Evolutionary conservation across 2,888 invertebrate species (phyloP).

Genomic region (Drosophila quasianomalipes): DNA sequence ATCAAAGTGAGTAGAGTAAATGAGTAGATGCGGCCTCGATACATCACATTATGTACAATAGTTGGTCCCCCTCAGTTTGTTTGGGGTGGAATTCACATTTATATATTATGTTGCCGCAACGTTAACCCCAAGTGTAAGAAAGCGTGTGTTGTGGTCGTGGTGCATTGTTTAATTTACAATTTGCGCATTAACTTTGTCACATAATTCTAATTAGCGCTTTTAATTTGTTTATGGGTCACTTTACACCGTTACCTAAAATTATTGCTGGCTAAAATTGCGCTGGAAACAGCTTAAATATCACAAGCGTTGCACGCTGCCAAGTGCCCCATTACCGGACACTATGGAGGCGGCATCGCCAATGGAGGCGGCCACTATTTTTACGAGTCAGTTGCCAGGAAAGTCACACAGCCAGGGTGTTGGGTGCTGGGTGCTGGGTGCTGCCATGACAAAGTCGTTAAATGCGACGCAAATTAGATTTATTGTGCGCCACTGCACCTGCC

Average conservation of each 20-base stretch:
- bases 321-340: constrained; percentile 68
- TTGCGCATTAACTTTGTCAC: constrained; percentile 81
- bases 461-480: constrained; percentile 85
- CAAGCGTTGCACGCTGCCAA: constrained; percentile 59
- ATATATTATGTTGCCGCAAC: constrained; percentile 40
- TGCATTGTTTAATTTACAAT: constrained; percentile 81
- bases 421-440: constrained; percentile 28
- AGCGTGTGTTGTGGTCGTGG: constrained; percentile 27
- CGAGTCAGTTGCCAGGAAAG: constrained; percentile 66
- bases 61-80: background rate
- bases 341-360: constrained; percentile 10
- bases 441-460: constrained; percentile 84
- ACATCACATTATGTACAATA: background rate
- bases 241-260: constrained; percentile 79
- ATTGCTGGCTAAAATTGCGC: constrained; percentile 72
- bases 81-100: constrained; percentile 19
- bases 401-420: constrained; percentile 24
- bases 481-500: constrained; percentile 80
- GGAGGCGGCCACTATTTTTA: constrained; percentile 65
- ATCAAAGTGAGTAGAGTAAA: background rate
- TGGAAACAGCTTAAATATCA: constrained; percentile 77
- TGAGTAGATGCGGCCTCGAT: background rate
- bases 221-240: constrained; percentile 81
- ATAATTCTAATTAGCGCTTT: constrained; percentile 82
- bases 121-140: constrained; percentile 43